phyloP scores from a whole-genome alignment of 2,113 vertebrate genomes.

The Leucosticte australis region DNA sequence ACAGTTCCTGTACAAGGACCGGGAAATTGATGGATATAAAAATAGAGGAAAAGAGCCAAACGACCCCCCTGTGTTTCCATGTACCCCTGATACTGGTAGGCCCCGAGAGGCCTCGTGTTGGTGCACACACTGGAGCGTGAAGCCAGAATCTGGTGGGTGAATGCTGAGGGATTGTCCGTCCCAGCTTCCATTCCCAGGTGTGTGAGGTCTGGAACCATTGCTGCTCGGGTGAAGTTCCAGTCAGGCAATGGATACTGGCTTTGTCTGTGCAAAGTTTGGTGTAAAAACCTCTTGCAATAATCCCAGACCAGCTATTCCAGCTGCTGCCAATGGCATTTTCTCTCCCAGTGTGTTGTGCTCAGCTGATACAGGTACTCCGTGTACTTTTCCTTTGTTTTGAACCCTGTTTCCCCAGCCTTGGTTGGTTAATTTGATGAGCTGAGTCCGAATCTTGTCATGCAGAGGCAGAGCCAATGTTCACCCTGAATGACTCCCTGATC shows the following conservation, averaged over 20 bases:
- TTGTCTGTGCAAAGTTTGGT: background rate
- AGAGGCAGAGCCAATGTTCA: background rate
- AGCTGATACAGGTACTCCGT: fast-evolving
- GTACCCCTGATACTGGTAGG: background rate
- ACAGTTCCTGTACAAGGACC: background rate
- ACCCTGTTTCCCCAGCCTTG: background rate
- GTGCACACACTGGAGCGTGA: fast-evolving
- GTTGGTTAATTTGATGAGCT: background rate
- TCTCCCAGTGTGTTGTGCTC: background rate
- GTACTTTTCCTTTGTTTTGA: background rate
- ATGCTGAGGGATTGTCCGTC: background rate
- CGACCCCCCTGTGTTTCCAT: fast-evolving
- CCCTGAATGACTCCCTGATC: background rate
- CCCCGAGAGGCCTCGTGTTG: background rate
- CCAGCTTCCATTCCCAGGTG: background rate
- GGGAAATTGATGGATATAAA: background rate
- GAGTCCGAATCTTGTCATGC: background rate
- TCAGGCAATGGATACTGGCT: background rate
- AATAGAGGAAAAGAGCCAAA: background rate
- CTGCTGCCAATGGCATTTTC: background rate
- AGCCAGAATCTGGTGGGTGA: background rate
- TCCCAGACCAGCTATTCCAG: background rate
- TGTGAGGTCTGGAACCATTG: too few relatives aligned
- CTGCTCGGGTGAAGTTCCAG: background rate
- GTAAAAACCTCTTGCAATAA: background rate